A percentile compares a stretch with the other conserved stretches of the same genome.
Evolutionary conservation across 2,888 invertebrate genomes (phyloP).

Genomic region (Drosophila atroscutellata): DNA sequence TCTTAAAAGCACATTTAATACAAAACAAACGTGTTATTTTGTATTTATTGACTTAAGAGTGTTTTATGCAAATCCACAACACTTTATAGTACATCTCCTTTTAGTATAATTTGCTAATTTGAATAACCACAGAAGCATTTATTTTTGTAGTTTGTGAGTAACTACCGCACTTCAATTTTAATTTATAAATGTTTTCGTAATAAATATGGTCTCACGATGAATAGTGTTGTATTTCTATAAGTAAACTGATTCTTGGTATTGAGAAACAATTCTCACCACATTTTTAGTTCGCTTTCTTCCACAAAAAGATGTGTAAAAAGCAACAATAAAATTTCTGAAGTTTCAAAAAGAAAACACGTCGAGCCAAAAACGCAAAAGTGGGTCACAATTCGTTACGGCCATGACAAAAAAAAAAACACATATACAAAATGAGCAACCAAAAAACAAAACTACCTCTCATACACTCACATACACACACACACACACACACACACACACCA

Average conservation of each 20-base stretch:
- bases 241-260: background rate
- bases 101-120: background rate
- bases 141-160: background rate
- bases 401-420: conserved; percentile 25
- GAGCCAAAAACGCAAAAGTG: conserved; percentile 45
- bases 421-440: conserved; percentile 8
- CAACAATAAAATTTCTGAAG: background rate
- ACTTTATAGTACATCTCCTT: background rate
- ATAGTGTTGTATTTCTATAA: background rate
- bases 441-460: conserved; percentile 7
- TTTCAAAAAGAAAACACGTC: background rate
- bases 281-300: background rate
- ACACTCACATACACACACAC: background rate
- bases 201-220: background rate
- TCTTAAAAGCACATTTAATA: background rate
- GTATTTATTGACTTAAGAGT: background rate
- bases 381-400: conserved; percentile 57
- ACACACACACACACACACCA: background rate
- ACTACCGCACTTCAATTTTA: background rate
- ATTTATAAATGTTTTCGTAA: background rate
- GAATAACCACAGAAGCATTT: background rate
- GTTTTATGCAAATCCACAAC: background rate
- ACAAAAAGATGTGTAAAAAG: background rate
- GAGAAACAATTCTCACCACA: background rate
- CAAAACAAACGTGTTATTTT: too few species aligned